Percentiles rank a stretch among this genome's conserved stretches.
Conservation (phyloP, 2,113 vertebrate genomes). For the Callipepla squamata region DNA sequence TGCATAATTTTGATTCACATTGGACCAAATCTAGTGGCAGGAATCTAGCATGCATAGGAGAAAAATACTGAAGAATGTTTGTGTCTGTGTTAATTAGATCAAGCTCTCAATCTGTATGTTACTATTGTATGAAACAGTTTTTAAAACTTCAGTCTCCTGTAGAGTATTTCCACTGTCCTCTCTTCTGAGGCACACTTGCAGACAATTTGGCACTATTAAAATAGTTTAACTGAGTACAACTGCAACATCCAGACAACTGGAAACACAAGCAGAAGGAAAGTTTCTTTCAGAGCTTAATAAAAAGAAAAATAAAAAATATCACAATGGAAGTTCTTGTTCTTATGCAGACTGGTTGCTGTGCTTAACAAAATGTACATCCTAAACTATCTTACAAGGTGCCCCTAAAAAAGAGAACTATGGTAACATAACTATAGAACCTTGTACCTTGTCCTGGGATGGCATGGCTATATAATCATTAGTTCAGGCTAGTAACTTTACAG, state of each 20-base stretch:
- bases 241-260: background rate
- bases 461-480: background rate
- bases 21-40: background rate
- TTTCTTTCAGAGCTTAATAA: background rate
- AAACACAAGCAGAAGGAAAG: background rate
- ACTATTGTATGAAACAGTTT: background rate
- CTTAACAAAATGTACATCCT: background rate
- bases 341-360: rapidly evolving
- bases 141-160: background rate
- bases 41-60: background rate
- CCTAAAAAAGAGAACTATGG: background rate
- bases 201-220: background rate
- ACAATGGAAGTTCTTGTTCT: background rate
- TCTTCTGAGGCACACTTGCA: background rate
- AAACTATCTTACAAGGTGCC: rapidly evolving
- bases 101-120: background rate
- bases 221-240: background rate
- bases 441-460: background rate
- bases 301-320: background rate
- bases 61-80: background rate
- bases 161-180: background rate
- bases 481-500: background rate
- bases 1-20: background rate
- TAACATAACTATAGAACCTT: background rate
- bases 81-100: background rate